Percentiles rank a stretch among this genome's conserved stretches.
Evolutionary conservation across 2,888 invertebrate species (phyloP).

Genomic region (Dynastes hyllus): DNA sequence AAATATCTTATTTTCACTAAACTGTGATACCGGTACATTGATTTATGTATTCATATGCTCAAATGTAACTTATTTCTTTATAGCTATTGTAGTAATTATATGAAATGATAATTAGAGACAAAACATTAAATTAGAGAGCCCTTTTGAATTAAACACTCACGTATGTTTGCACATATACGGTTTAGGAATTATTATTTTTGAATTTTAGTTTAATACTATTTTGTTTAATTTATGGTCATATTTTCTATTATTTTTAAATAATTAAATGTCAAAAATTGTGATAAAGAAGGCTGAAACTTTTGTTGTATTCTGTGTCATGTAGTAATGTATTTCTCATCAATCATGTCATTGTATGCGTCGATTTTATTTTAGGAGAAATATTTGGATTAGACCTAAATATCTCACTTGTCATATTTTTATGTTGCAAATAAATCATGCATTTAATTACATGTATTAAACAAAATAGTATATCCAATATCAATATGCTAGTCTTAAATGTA

Average conservation of each 20-base stretch:
- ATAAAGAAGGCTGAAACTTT: constrained; percentile 36
- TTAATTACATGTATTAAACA: constrained; percentile 48
- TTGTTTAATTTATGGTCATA: constrained; percentile 47
- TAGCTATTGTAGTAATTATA: constrained; percentile 50
- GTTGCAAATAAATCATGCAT: constrained; percentile 6
- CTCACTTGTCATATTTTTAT: constrained; percentile 25
- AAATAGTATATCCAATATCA: constrained; percentile 52
- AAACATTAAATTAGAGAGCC: constrained; percentile 28
- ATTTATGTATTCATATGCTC: constrained; percentile 67
- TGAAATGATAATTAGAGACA: constrained; percentile 33
- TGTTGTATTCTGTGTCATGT: constrained; percentile 26
- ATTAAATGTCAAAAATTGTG: constrained; percentile 33
- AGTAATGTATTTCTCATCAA: constrained; percentile 17
- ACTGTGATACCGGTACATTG: constrained; percentile 71
- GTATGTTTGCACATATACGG: constrained; percentile 34
- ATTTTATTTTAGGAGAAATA: constrained; percentile 27
- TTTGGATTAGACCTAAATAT: constrained; percentile 3
- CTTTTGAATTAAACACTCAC: constrained; percentile 33
- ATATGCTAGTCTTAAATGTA: constrained; percentile 54
- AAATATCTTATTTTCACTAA: constrained; percentile 66
- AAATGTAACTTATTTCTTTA: constrained; percentile 66
- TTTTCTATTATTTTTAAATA: constrained; percentile 1
- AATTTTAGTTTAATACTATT: constrained; percentile 49
- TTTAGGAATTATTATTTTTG: constrained; percentile 34
- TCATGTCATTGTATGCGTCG: constrained; percentile 19